Conservation (phyloP, 1,140 invertebrate genomes). For the Lethrus apterus region DNA sequence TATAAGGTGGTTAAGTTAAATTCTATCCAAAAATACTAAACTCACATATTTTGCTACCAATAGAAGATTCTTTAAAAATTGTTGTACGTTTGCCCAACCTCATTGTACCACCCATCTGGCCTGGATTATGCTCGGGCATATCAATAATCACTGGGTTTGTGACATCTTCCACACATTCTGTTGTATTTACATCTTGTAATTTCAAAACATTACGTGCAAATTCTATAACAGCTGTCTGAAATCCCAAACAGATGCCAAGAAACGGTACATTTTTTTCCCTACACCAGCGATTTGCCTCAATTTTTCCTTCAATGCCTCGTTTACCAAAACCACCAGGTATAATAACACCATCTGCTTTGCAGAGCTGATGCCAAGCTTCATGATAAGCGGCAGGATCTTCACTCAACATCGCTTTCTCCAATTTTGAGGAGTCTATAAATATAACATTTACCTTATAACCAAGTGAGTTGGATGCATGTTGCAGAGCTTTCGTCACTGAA, state of each 20-base stretch:
- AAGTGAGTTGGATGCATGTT: constrained; percentile 81
- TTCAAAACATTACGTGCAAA: constrained; percentile 84
- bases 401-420: constrained; percentile 68
- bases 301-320: constrained; percentile 94
- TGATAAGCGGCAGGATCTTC: constrained; percentile 79
- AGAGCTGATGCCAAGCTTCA: constrained; percentile 89
- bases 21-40: constrained; percentile 9
- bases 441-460: constrained; percentile 81
- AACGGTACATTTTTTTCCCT: constrained; percentile 84
- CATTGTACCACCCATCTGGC: constrained; percentile 96
- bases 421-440: constrained; percentile 85
- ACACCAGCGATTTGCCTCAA: constrained; percentile 89
- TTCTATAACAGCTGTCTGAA: constrained; percentile 96
- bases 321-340: constrained; percentile 89
- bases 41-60: constrained; percentile 65
- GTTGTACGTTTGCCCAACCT: constrained; percentile 88
- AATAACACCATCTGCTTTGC: constrained; percentile 85
- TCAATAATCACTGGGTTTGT: constrained; percentile 84
- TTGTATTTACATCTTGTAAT: constrained; percentile 74
- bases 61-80: constrained; percentile 52
- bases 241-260: constrained; percentile 92
- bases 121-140: constrained; percentile 96
- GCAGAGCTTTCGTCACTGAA: constrained; percentile 90
- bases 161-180: constrained; percentile 74
- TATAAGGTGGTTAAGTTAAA: no score